A percentile compares a stretch with the other conserved stretches of the same genome.
phyloP scores from a whole-genome alignment of 2,797 vertebrate genomes.

The Thripadectes ignobilis region DNA sequence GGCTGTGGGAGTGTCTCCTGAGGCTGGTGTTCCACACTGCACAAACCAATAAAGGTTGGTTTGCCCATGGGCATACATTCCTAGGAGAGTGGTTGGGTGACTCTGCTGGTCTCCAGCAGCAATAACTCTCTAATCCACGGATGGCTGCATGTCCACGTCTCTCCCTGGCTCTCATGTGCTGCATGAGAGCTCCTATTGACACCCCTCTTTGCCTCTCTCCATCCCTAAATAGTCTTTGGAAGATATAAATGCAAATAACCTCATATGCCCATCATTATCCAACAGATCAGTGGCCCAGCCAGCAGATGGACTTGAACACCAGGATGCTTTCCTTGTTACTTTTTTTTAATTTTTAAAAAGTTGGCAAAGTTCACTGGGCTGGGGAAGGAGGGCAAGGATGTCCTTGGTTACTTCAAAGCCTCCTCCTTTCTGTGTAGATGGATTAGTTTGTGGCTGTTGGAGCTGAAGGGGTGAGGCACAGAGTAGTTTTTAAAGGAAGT shows the following conservation, averaged over 20 bases:
- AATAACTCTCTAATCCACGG: neutral
- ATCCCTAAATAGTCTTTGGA: neutral
- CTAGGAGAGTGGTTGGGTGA: neutral
- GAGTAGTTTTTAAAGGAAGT: neutral
- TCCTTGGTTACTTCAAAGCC: rapidly evolving
- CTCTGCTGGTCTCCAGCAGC: neutral
- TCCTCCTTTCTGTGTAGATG: neutral
- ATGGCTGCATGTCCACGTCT: rapidly evolving
- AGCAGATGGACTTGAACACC: neutral
- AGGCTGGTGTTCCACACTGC: neutral
- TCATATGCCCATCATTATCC: neutral
- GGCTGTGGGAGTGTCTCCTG: neutral
- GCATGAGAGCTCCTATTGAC: neutral
- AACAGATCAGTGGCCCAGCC: neutral
- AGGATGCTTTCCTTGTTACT: neutral
- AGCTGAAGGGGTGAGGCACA: neutral
- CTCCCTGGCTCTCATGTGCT: neutral
- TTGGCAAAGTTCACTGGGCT: neutral
- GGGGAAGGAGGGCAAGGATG: neutral
- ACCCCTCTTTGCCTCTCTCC: neutral
- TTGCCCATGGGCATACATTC: neutral
- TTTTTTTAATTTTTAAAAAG: neutral
- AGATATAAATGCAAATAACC: neutral
- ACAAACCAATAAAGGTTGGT: neutral
- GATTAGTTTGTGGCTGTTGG: neutral